phyloP scores from a whole-genome alignment of 2,113 vertebrate species.

The Ptilonorhynchus violaceus region DNA sequence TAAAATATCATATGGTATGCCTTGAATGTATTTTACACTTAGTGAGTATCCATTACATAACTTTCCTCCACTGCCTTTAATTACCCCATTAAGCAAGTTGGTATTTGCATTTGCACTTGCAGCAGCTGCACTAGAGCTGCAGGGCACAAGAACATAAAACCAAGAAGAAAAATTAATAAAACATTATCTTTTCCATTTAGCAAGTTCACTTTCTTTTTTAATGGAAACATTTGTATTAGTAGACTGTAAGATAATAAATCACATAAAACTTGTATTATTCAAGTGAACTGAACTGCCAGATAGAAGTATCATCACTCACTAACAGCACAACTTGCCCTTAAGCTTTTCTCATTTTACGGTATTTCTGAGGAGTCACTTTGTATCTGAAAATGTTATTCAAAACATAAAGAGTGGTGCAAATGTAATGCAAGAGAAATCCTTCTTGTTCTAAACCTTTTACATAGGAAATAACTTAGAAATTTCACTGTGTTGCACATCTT shows the following conservation, averaged over 20 bases:
- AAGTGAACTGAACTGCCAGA: constrained; percentile 6
- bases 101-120: constrained; percentile 24
- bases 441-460: not conserved
- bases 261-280: constrained; percentile 53
- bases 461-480: not conserved
- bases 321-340: not conserved
- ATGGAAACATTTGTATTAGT: constrained; percentile 60
- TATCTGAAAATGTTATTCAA: constrained; percentile 47
- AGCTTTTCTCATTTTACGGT: constrained; percentile 31
- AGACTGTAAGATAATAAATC: constrained; percentile 43
- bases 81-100: constrained; percentile 29
- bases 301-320: constrained; percentile 55
- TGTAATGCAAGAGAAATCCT: not conserved
- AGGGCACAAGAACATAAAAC: constrained; percentile 36
- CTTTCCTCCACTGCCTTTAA: constrained; percentile 15
- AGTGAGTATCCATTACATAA: not conserved
- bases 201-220: constrained; percentile 34
- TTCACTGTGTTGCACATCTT: not conserved
- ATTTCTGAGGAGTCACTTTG: constrained; percentile 50
- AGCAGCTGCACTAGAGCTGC: constrained; percentile 27
- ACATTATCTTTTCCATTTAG: constrained; percentile 36
- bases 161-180: constrained; percentile 52
- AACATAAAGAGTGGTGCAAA: constrained; percentile 23
- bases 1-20: not conserved
- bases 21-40: not conserved